A percentile compares a stretch with the other conserved stretches of the same genome.
Conservation (phyloP, 1,140 invertebrate genomes). For the Augochlora pura region DNA sequence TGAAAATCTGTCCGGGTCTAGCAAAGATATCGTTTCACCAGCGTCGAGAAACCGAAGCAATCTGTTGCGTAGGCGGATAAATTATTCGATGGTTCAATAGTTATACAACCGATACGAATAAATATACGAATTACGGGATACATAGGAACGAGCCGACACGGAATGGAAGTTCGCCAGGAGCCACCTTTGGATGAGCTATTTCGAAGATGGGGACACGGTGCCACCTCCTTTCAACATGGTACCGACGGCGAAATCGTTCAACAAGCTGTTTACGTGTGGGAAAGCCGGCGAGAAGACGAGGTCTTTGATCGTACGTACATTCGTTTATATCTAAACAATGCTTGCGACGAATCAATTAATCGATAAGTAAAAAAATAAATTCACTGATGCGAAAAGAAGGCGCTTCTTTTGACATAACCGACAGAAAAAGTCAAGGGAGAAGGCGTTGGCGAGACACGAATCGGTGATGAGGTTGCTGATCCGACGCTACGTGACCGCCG, state of each 20-base stretch:
- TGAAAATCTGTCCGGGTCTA: too few species aligned
- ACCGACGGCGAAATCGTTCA: conserved; percentile 86
- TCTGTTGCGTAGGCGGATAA: too few species aligned
- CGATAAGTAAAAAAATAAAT: too few species aligned
- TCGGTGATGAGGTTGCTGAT: conserved; percentile 89
- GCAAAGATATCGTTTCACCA: too few species aligned
- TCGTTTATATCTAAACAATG: too few species aligned
- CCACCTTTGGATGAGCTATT: conserved; percentile 96
- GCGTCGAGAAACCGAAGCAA: too few species aligned
- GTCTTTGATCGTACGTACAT: conserved; percentile 83
- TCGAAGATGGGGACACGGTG: conserved; percentile 91
- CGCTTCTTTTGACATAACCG: too few species aligned
- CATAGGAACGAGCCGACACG: conserved; percentile 90
- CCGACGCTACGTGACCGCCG: conserved; percentile 90
- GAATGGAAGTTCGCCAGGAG: conserved; percentile 97
- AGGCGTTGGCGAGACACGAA: conserved; percentile 85
- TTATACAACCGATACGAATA: too few species aligned
- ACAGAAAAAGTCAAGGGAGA: conserved; percentile 87
- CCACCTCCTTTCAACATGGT: conserved; percentile 94
- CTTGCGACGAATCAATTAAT: too few species aligned
- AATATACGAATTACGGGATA: not conserved
- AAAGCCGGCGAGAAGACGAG: conserved; percentile 79
- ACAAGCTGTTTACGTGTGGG: conserved; percentile 80
- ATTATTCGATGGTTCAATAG: too few species aligned
- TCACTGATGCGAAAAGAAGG: too few species aligned